Conservation (phyloP, 1,140 invertebrate species). For the Anadara kagoshimensis region DNA sequence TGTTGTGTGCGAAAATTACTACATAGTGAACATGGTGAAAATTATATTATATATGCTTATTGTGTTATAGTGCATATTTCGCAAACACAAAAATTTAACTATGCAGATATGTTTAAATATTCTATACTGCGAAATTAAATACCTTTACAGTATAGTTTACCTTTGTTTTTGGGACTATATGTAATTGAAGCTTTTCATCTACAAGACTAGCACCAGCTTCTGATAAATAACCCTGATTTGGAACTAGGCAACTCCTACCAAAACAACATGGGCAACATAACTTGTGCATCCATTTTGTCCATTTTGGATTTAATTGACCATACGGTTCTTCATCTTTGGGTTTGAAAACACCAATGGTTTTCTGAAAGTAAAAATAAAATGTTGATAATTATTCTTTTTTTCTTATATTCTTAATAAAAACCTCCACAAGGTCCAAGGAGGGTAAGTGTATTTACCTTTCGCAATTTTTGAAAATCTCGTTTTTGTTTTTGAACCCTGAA, state of each 20-base stretch:
- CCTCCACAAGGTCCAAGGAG: no score
- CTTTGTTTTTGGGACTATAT: slow-evolving; percentile 92
- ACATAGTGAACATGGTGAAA: no score
- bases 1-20: no score
- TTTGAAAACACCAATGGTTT: slow-evolving; percentile 97
- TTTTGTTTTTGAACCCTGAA: no score
- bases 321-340: slow-evolving; percentile 99
- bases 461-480: no score
- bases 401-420: not conserved
- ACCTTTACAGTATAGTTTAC: slow-evolving; percentile 49
- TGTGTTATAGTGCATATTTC: no score
- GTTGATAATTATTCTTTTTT: not conserved
- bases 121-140: no score
- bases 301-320: slow-evolving; percentile 98
- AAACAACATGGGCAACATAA: slow-evolving; percentile 99
- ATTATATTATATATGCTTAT: no score
- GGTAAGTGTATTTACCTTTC: no score
- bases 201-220: slow-evolving; percentile 98
- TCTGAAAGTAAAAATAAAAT: slow-evolving; percentile 78
- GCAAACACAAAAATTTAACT: no score
- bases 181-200: slow-evolving; percentile 95
- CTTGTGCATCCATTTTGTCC: slow-evolving; percentile 99
- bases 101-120: no score
- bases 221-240: slow-evolving; percentile 98
- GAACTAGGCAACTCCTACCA: slow-evolving; percentile 97